Evolutionary conservation across 2,888 invertebrate genomes (phyloP).

Genomic region (Fabriciana adippe): DNA sequence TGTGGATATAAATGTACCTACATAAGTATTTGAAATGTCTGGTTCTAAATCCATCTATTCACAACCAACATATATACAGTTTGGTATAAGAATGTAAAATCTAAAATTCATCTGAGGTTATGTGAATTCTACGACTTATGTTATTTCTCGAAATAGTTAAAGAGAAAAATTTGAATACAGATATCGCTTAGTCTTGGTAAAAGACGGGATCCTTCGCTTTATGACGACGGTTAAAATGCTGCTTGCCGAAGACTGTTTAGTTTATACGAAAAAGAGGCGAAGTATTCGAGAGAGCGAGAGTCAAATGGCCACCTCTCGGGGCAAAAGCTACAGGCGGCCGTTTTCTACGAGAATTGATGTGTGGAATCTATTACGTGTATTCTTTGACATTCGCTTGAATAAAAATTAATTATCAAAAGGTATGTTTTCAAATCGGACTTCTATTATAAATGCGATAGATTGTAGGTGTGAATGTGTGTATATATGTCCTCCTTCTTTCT

Average conservation of each 20-base stretch:
- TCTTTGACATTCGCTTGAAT: neutral
- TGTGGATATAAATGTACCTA: slow-evolving; percentile 40
- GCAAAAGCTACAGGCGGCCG: slow-evolving; percentile 69
- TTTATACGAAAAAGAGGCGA: slow-evolving; percentile 74
- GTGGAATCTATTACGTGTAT: slow-evolving; percentile 53
- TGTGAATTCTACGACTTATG: slow-evolving; percentile 63
- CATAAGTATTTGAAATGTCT: slow-evolving; percentile 23
- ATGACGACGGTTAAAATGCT: slow-evolving; percentile 76
- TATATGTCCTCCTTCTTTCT: no score
- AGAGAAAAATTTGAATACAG: slow-evolving; percentile 78
- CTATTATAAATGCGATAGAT: no score
- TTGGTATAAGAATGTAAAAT: slow-evolving; percentile 25
- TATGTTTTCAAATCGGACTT: no score
- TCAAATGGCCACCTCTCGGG: slow-evolving; percentile 75
- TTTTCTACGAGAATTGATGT: slow-evolving; percentile 67
- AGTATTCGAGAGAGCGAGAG: slow-evolving; percentile 65
- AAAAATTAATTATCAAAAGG: neutral
- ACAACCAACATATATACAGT: slow-evolving; percentile 1
- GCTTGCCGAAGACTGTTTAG: slow-evolving; percentile 69
- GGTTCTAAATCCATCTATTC: slow-evolving; percentile 4
- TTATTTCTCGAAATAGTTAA: slow-evolving; percentile 48
- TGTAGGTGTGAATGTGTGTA: no score
- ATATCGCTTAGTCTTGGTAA: slow-evolving; percentile 61
- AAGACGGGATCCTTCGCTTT: slow-evolving; percentile 61
- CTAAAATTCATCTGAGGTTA: slow-evolving; percentile 69